Evolutionary conservation across 2,888 invertebrate species (phyloP), one percentile per base, ranked within the genome.

Genomic region (Pinctada fucata): DNA sequence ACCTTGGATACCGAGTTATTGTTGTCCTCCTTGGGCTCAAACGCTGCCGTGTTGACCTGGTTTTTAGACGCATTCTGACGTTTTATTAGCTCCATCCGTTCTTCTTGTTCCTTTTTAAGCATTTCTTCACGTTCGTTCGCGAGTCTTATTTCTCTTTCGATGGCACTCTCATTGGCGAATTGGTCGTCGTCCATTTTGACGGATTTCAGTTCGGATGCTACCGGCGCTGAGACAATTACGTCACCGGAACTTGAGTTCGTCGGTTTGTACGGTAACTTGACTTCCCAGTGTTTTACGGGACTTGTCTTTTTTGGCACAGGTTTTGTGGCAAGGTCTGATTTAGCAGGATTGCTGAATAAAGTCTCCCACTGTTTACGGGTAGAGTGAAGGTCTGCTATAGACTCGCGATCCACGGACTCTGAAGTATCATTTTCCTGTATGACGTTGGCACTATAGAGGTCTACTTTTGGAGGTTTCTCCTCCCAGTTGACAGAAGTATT

Each of bases 101-200:
- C 88, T 66, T 88, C 88, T 66, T 89, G 86, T 78, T 90, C 90
- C 16, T 83, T 83, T 65, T 82, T 79, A 63, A 90, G 78, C 82
- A 88, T 86, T 66, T 88, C 88, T 76, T 91, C 91, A 13, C 91
- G 80, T 76, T 91, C 90, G 75, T 86, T 86, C 16, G 91, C 90
- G 16, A 89, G 81, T 5, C 91, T 88, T 74, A 91, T 91, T 80
- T 91, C 91, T 3, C 89, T 83, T 75, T 90, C 91, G 47, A 91
- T 89, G 72, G 90, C 90, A 85, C 90, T 91, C 80, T 91, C 91
- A 72, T 85, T 84, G 4, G 84, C 84, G 68, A 80, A 74, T 8
- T 79, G 80, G 58, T 83, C 82, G 8, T 82, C 82, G 6, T 84
- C 83, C 84, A 84, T 85, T 70, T 79, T 79, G 51, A 80, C 82